Conservation (phyloP, 2,113 vertebrate species). For the Theristicus caerulescens region DNA sequence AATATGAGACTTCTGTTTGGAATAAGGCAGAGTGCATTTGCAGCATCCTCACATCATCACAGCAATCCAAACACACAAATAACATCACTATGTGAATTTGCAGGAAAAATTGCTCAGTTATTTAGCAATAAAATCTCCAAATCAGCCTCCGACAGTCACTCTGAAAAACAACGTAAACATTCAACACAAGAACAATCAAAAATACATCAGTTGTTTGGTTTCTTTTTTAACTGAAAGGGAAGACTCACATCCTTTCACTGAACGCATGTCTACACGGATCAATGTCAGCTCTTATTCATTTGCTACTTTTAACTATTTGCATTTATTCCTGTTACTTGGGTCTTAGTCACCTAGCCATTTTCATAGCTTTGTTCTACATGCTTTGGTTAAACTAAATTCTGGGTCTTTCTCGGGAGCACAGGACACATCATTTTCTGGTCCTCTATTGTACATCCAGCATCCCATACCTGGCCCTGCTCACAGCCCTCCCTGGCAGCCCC, state of each 20-base stretch:
- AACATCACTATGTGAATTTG: background rate
- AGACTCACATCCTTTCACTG: background rate
- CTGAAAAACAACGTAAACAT: background rate
- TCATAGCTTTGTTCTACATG: background rate
- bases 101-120: background rate
- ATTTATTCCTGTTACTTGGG: background rate
- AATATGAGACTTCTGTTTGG: background rate
- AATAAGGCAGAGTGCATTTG: background rate
- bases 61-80: background rate
- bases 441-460: background rate
- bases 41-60: background rate
- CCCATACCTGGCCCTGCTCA: background rate
- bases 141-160: background rate
- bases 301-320: background rate
- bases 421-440: background rate
- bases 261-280: background rate
- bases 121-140: constrained; percentile 17
- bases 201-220: background rate
- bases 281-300: background rate
- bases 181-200: background rate
- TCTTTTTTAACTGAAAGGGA: background rate
- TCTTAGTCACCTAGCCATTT: background rate
- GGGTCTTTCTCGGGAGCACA: background rate
- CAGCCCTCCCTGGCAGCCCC: background rate
- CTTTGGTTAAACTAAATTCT: background rate